These are phyloP conservation scores for Harpegnathos saltator DNA, from an alignment of 1,140 invertebrate genomes.

Conservation along the genomic window DNA sequence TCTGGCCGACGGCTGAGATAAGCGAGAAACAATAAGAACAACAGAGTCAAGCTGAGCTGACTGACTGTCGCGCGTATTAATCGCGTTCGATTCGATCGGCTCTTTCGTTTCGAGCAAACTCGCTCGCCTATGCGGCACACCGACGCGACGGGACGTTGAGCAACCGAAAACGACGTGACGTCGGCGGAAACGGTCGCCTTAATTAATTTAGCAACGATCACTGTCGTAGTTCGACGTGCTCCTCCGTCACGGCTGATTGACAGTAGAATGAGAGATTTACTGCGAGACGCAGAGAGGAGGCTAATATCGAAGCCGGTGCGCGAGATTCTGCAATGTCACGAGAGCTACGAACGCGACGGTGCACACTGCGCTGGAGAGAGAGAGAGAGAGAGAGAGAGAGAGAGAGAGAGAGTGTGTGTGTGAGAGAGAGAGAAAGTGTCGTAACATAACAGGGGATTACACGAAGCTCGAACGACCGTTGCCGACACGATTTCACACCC, in stretches of 20 bases:
- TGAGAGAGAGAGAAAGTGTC: conserved; percentile 27
- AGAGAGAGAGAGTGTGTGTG: too few relatives aligned
- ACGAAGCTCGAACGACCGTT: conserved; percentile 32
- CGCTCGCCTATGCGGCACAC: too few relatives aligned
- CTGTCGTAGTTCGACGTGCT: neutral
- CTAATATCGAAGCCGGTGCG: neutral
- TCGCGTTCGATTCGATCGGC: too few relatives aligned
- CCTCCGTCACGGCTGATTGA: conserved; percentile 25
- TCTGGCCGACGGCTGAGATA: too few relatives aligned
- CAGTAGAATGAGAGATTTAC: conserved; percentile 34
- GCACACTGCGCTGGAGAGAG: too few relatives aligned
- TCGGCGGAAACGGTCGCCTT: neutral
- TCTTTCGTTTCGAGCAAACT: too few relatives aligned
- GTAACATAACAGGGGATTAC: conserved; percentile 36
- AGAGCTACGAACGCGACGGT: conserved; percentile 17
- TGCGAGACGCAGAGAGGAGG: neutral
- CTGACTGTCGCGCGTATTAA: too few relatives aligned
- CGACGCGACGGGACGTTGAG: too few relatives aligned
- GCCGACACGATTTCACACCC: conserved; percentile 21
- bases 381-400: too few relatives aligned
- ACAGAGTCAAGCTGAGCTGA: too few relatives aligned
- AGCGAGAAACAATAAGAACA: too few relatives aligned
- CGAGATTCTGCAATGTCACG: conserved; percentile 55
- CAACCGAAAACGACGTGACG: too few relatives aligned
- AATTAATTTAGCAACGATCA: neutral